Evolutionary conservation across 2,113 vertebrate genomes (phyloP), one percentile per base, ranked within the genome.

Genomic region (Eulacestoma nigropectus): DNA sequence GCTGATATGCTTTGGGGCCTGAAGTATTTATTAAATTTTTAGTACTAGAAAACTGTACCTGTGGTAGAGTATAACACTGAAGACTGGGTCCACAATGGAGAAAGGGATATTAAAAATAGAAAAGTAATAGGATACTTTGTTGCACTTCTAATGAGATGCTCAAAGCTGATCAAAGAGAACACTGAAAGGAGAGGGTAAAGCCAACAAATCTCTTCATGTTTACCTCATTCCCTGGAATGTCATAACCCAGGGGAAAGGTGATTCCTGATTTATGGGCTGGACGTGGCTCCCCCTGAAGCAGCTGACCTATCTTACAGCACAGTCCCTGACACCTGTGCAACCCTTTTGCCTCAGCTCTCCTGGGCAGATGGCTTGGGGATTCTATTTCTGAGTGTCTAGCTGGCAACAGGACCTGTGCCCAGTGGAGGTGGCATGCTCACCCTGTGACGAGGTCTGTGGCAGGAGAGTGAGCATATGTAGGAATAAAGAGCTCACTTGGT

Each of bases 321-420:
- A 30, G 63, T 65, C 63, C 20, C 37, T 37, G 67, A 69, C 90
- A 90, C 85, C 53, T 77, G 75, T 32, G 63, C 32, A 76, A 32
- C 8, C 29, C 35, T 46, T 90, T 83, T 92, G 37, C 88, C 23
- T 85, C 49, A 21, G n/a, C 41, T 42, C 27, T 92, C 23, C 46
- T 83, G 83, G 32, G 41, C 69, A 78, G 56, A 82, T 75, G 81
- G 69, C 64, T 83, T 37, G 53, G 23, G 53, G 42, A 53, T 90
- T 88, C 85, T 96, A 46, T 95, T 95, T 95, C 88, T 90, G 78
- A 90, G 82, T 46, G 46, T 57, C 49, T 90, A 80, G 50, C 70
- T 93, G 82, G 88, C 63, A 94, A 83, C 90, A 94, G 90, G 92
- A 92, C 49, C 41, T 46, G 49, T 90, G 95, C 84, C 70, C 90